Base-by-base conservation (phyloP, 2,888 invertebrate species). In the Nasonovia ribisnigri region DNA sequence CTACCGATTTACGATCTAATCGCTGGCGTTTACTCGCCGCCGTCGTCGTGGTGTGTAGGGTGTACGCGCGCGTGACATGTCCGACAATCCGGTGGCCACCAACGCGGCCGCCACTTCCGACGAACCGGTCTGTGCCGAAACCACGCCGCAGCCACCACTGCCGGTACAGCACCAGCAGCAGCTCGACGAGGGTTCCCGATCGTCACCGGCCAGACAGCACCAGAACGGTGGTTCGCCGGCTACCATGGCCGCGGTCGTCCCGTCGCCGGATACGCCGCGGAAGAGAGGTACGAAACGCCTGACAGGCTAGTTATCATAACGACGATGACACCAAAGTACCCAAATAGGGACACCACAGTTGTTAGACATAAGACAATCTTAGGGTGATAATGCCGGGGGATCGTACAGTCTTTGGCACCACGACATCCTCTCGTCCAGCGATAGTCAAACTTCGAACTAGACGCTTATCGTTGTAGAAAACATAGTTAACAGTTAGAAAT, bases 141-240 rank as follows among this genome's bases (percentile, higher is more conserved):
- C 77, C 36, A 36, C 36, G 48, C 42, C 46, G 88, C 42, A 36
- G 26, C 3, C 77, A 46, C 20, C 88, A 46, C n/a, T 46, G 42
- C 26, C 36, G 36, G 46, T 48, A 36, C 77, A 46, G 60, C 88
- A 88, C n/a, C 92, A 92, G 29, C 92, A 86, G 60, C 86, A 60
- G 48, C n/a, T 48, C 26, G 84, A 48, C 51, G 88, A 77, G 26
- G 48, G 86, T 48, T 13, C 46, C 11, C 67, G 88, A 42, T 60
- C 46, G 36, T 90, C 89, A 13, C 93, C 93, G 48, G 84, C 57
- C 46, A 46, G 60, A 57, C 93, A 93, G 87, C 93, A 90, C 67
- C 93, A 60, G 84, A 93, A 93, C 90, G 93, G 93, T 11, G 90
- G 90, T 51, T 93, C 93, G 48, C 87, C 93, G 36, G 90, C 93